A percentile compares a stretch with the other conserved stretches of the same genome.
These are phyloP conservation scores for Eulemur macaco DNA, from an alignment of 2,113 vertebrate species.

Conservation along the genomic window DNA sequence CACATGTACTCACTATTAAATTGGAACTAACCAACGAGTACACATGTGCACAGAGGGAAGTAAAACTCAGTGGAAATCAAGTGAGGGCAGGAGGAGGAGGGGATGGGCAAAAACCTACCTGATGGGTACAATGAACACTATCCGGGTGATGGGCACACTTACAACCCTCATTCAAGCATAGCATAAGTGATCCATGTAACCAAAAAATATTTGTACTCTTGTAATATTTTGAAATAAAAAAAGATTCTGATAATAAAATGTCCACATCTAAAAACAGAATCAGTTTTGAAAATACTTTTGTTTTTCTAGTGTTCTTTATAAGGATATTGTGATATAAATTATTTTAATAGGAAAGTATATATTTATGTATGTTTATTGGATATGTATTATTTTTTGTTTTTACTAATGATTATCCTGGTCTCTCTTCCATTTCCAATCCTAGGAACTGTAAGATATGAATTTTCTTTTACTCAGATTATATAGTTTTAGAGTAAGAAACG, in stretches of 20 bases:
- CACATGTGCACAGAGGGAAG: too few species aligned
- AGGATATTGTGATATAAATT: neutral
- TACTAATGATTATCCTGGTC: neutral
- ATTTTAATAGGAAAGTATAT: neutral
- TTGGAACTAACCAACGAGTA: too few species aligned
- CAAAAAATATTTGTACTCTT: too few species aligned
- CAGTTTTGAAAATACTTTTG: neutral
- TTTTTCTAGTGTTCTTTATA: slow-evolving; percentile 6
- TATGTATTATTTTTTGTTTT: neutral
- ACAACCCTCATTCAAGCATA: too few species aligned
- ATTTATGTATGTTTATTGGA: neutral
- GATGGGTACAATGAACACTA: too few species aligned
- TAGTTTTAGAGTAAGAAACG: neutral
- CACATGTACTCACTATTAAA: too few species aligned
- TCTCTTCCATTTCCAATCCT: neutral
- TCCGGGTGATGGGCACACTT: too few species aligned
- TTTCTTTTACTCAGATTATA: neutral
- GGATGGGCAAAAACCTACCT: too few species aligned
- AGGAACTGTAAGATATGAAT: neutral
- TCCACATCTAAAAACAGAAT: neutral
- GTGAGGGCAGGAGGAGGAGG: too few species aligned
- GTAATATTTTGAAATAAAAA: too few species aligned
- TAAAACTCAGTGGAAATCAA: too few species aligned
- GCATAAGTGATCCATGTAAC: too few species aligned
- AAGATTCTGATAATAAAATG: neutral